Evolutionary conservation across 2,113 vertebrate species (phyloP), one percentile per base, ranked within the genome.

Genomic region (Vulpes vulpes): DNA sequence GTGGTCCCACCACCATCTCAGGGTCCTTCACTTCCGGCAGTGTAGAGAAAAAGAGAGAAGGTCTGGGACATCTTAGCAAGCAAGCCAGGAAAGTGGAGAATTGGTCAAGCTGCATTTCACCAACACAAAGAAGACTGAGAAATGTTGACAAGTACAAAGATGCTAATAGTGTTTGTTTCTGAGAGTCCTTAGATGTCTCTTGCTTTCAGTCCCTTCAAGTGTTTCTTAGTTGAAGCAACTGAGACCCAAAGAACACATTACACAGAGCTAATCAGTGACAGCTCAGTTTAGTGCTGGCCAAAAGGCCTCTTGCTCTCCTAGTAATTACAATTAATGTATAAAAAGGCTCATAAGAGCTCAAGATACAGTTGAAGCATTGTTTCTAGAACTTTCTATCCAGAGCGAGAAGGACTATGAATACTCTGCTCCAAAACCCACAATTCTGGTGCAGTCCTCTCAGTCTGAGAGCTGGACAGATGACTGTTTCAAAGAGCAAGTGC

Each of bases 401-500:
- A 43, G 7, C 35, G 16, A 83, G 78, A 62, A 96, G 55, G n/a
- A 62, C 38, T 55, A 4, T 74, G 94, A 35, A 35, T 20, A 30
- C 35, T 7, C 64, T 51, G 64, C 23, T 73, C 71, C 8, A 23
- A 88, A 84, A 76, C 51, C 59, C 38, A 55, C n/a, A 43, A 27
- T 90, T 89, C 51, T 17, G 0, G 73, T 38, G 9, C 27, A 95
- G 86, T 69, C 69, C 32, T n/a, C 23, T 80, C 85, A 65, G 51
- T 17, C 23, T 89, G 35, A 91, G 85, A 95, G 8, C 57, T 17
- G 96, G 57, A 22, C 78, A 69, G 86, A 89, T n/a, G 69, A 91
- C 82, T 69, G 53, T 17, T 85, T 97, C 55, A 94, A 69, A 20
- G 1, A 97, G 60, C 19, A 95, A 96, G n/a, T 91, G 23, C 69